phyloP scores from a whole-genome alignment of 2,113 vertebrate genomes.

The Epinephelus cyanopodus region DNA sequence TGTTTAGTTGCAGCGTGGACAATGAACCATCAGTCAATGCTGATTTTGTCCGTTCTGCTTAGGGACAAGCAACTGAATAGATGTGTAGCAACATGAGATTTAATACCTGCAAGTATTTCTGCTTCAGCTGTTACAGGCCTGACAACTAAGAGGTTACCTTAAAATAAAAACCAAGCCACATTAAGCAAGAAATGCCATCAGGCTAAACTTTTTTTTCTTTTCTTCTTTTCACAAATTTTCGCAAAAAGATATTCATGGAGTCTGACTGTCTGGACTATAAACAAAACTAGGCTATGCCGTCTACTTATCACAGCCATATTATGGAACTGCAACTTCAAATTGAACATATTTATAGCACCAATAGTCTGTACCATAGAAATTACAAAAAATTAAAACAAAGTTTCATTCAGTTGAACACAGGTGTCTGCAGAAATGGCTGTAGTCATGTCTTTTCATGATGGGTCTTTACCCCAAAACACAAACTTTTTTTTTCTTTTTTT shows the following conservation, averaged over 20 bases:
- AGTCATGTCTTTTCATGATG: conserved; percentile 47
- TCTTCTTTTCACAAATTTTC: conserved; percentile 42
- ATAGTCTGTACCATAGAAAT: conserved; percentile 72
- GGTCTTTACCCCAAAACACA: conserved; percentile 46
- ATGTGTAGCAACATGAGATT: conserved; percentile 34
- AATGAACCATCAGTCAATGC: background rate
- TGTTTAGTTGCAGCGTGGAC: conserved; percentile 40
- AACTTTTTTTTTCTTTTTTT: conserved; percentile 26
- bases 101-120: conserved; percentile 35
- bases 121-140: conserved; percentile 52
- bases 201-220: conserved; percentile 71
- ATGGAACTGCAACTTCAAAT: conserved; percentile 88
- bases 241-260: conserved; percentile 72
- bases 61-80: conserved; percentile 34
- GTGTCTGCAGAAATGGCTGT: conserved; percentile 68
- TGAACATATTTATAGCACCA: conserved; percentile 81
- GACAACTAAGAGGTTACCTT: conserved; percentile 47
- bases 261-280: conserved; percentile 86
- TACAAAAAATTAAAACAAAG: conserved; percentile 56
- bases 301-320: conserved; percentile 82
- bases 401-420: conserved; percentile 59
- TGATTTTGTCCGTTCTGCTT: conserved; percentile 18
- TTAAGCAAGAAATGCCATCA: conserved; percentile 82
- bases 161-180: conserved; percentile 83
- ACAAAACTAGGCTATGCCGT: conserved; percentile 79